Base-by-base conservation (phyloP, 2,888 invertebrate species). In the Drosophila setosimentum region DNA sequence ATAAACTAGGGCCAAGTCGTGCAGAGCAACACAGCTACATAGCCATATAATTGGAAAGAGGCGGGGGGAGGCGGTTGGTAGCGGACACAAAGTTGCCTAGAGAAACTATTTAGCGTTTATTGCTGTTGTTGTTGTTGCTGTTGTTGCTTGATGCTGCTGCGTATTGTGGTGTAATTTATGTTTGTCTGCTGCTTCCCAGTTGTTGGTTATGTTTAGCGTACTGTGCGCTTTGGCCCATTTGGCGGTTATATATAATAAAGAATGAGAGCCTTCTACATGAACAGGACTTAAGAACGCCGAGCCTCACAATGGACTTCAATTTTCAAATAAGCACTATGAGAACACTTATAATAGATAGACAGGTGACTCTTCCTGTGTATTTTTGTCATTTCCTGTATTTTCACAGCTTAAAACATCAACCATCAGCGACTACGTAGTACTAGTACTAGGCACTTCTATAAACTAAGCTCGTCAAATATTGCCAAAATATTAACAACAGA, bases 91-190 rank as follows among this genome's bases (percentile, higher is more conserved):
- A 37, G 51, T 45, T 48, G 57, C 37, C 33, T 33, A 35, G 54
- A 37, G 61, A 49, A 77, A 78, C 74, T 78, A 69, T 78, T 77
- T 69, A 63, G 61, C 53, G 45, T 40, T 48, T 58, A 42, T 49
- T 63, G 29, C 30, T 45, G 21, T 24, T 45, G 45, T 21, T 45
- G 27, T 2, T 45, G 21, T 16, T 45, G 21, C 7, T 45, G 45
- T 13, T 45, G 21, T 45, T 24, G 7, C 45, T 4, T 45, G 24
- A 16, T 8, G 21, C 45, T 16, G 45, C 32, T 63, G 49, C 68
- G 75, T 67, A 62, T 79, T 78, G 78, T 62, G 71, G 78, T 67
- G 76, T 73, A 75, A 82, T 84, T 86, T 86, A 86, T 87, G 84
- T 73, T 64, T 68, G 76, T 66, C 65, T 65, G 69, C 78, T 61